Evolutionary conservation across 2,888 invertebrate species (phyloP), one percentile per base, ranked within the genome.

Genomic region (Cheilosia vulpina): DNA sequence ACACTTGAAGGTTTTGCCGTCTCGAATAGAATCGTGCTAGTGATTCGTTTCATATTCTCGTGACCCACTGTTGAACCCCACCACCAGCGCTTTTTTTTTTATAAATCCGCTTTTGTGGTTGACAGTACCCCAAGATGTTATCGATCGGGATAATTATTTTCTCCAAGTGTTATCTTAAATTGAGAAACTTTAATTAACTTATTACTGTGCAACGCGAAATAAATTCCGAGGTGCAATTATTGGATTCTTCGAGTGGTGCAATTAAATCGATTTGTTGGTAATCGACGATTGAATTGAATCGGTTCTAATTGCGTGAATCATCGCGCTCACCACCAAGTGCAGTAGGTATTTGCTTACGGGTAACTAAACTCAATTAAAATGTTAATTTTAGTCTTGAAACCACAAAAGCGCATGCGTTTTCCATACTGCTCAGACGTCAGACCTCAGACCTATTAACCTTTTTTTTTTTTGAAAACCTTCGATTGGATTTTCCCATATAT

Each of bases 31-130:
- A 31, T 38, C 38, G 38, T 38, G 38, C 38, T 38, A 38, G 3
- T 38, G 38, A 38, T 9, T 9, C 9, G 31, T 13, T 38, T 38
- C 13, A 38, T 13, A 13, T 13, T 38, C 38, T 3, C 13, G 3
- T 13, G 38, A 38, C 38, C 11, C 3, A 11, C 11, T 38, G n/a
- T 43, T 19, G 21, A 9, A 41, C 24, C 7, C 41, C 7, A 2
- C 41, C 21, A n/a, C 6, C 5, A 11, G 9, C 41, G 24, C n/a
- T 55, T 27, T 45, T 24, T 47, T 68, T 50, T 27, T 0, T 27
- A 27, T 58, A 65, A 68, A 83, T 83, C 82, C 82, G 82, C 66
- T 41, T 83, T 68, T 83, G 82, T 55, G 82, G 82, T 83, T 47
- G 69, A 63, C 34, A 24, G 57, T 57, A 7, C n/a, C 68, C 73